Percentiles rank a stretch among this genome's conserved stretches.
phyloP scores from a whole-genome alignment of 2,797 vertebrate species.

The Leptoclinus maculatus region DNA sequence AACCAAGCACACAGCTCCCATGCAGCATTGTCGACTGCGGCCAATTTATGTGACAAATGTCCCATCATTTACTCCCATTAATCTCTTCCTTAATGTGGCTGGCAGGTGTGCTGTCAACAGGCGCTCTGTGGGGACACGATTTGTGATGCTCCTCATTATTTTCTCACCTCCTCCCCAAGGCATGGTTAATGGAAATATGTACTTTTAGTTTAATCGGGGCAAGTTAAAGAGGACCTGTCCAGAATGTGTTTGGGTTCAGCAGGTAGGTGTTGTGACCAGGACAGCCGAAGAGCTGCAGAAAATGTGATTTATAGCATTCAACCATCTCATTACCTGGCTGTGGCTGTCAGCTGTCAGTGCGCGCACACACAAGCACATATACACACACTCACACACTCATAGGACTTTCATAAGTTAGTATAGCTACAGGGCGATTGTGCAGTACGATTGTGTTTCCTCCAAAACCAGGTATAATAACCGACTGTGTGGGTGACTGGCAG shows the following conservation, averaged over 20 bases:
- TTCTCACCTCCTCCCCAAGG: not conserved
- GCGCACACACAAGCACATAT: not conserved
- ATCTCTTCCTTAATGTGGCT: constrained; percentile 36
- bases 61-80: constrained; percentile 37
- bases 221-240: constrained; percentile 9
- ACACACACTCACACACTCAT: constrained; percentile 3
- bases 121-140: constrained; percentile 11
- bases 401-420: constrained; percentile 16
- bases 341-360: constrained; percentile 24
- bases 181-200: constrained; percentile 12
- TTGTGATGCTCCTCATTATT: constrained; percentile 47
- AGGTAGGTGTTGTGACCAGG: constrained; percentile 1
- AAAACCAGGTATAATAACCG: constrained; percentile 5
- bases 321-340: constrained; percentile 46
- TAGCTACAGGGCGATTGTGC: constrained; percentile 37
- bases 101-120: constrained; percentile 41
- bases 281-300: constrained; percentile 1
- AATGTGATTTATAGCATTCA: constrained; percentile 30
- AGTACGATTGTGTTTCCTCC: constrained; percentile 17
- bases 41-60: constrained; percentile 49
- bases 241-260: constrained; percentile 4
- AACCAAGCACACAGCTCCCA: constrained; percentile 2
- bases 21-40: constrained; percentile 6
- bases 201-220: constrained; percentile 18
- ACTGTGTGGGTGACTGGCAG: constrained; percentile 48